Evolutionary conservation across 2,113 vertebrate species (phyloP).

Genomic region (Nannospalax galili): DNA sequence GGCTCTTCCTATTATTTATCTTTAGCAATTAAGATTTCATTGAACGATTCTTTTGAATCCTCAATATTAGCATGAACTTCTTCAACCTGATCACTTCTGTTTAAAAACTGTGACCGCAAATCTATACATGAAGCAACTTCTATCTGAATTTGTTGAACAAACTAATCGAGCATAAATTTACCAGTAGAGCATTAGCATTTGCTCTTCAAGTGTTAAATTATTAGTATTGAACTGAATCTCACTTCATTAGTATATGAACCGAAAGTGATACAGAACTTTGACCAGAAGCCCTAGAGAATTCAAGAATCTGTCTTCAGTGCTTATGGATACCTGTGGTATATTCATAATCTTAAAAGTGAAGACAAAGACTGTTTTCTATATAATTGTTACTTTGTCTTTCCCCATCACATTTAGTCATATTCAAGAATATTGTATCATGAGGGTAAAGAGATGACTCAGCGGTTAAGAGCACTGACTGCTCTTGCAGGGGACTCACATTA

Average conservation of each 20-base stretch:
- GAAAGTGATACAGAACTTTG: slow-evolving; percentile 47
- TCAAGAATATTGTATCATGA: not conserved
- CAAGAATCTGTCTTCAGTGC: slow-evolving; percentile 49
- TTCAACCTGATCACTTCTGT: slow-evolving; percentile 3
- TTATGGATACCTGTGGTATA: not conserved
- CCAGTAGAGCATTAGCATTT: not conserved
- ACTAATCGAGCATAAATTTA: slow-evolving; percentile 53
- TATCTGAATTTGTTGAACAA: slow-evolving; percentile 30
- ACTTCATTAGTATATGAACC: slow-evolving; percentile 55
- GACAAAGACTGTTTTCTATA: not conserved
- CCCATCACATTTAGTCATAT: not conserved
- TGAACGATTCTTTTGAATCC: not conserved
- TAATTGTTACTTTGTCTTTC: not conserved
- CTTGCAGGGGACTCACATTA: too few relatives aligned
- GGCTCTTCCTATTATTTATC: not conserved
- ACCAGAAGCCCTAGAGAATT: slow-evolving; percentile 24
- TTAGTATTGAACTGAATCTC: slow-evolving; percentile 48
- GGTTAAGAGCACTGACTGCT: too few relatives aligned
- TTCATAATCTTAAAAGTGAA: not conserved
- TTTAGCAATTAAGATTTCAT: not conserved
- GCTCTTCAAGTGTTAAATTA: slow-evolving; percentile 49
- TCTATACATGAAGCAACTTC: not conserved
- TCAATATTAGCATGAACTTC: not conserved
- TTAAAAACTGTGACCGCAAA: slow-evolving; percentile 26
- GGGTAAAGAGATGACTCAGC: too few relatives aligned